A percentile compares a stretch with the other conserved stretches of the same genome.
Evolutionary conservation across 2,113 vertebrate genomes (phyloP).

Genomic region (Zootoca vivipara): DNA sequence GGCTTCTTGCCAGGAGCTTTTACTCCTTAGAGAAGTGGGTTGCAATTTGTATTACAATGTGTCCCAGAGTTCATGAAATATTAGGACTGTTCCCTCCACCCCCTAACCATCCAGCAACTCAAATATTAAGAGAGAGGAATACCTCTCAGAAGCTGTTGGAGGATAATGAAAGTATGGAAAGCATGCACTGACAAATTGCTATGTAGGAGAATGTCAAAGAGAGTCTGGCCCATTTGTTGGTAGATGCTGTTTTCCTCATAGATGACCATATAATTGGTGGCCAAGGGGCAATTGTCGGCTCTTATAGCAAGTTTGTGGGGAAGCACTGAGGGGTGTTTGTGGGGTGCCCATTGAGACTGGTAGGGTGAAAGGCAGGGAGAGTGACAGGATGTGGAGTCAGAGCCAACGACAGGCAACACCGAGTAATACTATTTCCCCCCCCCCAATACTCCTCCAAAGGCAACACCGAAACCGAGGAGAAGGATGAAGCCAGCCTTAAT

Average conservation of each 20-base stretch:
- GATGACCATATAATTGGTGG: not conserved
- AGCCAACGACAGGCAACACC: too few relatives aligned
- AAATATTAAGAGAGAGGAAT: slow-evolving; percentile 3
- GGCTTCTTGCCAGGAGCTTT: slow-evolving; percentile 59
- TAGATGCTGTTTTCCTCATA: not conserved
- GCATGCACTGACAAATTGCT: not conserved
- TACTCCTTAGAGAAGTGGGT: slow-evolving; percentile 43
- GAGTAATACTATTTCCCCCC: too few relatives aligned
- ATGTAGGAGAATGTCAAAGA: not conserved
- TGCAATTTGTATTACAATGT: slow-evolving; percentile 52
- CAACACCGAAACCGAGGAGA: too few relatives aligned
- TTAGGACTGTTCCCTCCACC: slow-evolving; percentile 22
- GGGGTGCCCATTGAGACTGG: too few relatives aligned
- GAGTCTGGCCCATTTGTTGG: not conserved
- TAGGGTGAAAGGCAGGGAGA: too few relatives aligned
- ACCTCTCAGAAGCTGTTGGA: not conserved
- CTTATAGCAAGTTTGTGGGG: not conserved
- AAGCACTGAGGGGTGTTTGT: too few relatives aligned
- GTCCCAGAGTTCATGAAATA: slow-evolving; percentile 21
- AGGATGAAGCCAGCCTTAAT: too few relatives aligned
- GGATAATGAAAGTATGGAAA: slow-evolving; percentile 15
- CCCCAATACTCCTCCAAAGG: too few relatives aligned
- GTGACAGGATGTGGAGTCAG: too few relatives aligned
- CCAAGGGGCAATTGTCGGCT: not conserved
- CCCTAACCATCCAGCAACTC: slow-evolving; percentile 20